Percentiles rank a stretch among this genome's conserved stretches.
These are phyloP conservation scores for Eriosoma lanigerum DNA, from an alignment of 1,140 invertebrate species.

Conservation along the genomic window DNA sequence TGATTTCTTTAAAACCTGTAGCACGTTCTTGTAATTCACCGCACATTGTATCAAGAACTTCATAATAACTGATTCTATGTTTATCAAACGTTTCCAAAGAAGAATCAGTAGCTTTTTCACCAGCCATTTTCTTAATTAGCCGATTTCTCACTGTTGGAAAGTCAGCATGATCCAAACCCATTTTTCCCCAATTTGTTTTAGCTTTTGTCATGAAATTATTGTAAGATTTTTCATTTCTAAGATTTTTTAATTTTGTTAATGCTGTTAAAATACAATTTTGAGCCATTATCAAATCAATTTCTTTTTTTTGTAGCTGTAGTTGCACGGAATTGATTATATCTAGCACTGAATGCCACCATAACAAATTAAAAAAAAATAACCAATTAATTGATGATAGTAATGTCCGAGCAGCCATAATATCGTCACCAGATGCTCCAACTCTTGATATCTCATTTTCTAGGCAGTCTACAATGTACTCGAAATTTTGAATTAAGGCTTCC, in stretches of 20 bases:
- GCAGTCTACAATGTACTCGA: background rate
- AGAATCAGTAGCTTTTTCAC: background rate
- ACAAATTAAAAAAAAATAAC: background rate
- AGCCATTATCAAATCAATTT: conserved; percentile 3
- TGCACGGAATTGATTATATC: background rate
- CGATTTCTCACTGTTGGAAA: background rate
- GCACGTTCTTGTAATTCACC: conserved; percentile 12
- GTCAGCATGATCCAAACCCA: background rate
- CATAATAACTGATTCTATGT: conserved; percentile 36
- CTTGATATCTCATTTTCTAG: background rate
- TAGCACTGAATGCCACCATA: conserved; percentile 1
- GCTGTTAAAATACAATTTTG: conserved; percentile 6
- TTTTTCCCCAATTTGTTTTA: background rate
- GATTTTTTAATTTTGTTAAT: background rate
- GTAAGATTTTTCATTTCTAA: background rate
- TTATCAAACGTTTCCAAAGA: background rate
- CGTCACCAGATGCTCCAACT: background rate
- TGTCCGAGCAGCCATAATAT: background rate
- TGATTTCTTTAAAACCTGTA: conserved; percentile 18
- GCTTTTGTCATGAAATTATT: background rate
- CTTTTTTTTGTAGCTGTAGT: background rate
- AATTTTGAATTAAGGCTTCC: background rate
- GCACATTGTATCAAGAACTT: conserved; percentile 17
- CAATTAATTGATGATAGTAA: background rate
- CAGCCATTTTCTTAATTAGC: background rate